Conservation (phyloP, 2,888 invertebrate genomes). For the Agrochola litura region DNA sequence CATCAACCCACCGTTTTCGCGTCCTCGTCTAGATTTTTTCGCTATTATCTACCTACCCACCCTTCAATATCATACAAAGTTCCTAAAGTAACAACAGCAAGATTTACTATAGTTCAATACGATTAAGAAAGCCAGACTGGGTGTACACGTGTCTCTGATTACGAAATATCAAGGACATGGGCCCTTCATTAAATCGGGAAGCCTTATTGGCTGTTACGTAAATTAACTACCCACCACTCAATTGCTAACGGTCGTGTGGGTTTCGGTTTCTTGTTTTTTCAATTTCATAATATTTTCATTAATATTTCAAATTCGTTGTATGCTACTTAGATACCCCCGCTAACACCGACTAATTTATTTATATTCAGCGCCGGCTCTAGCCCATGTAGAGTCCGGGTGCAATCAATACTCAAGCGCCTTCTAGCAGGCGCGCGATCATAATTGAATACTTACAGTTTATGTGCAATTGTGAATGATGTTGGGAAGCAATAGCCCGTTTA, state of each 20-base stretch:
- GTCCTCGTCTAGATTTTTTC: not conserved
- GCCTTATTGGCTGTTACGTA: slow-evolving; percentile 72
- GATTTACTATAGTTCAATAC: slow-evolving; percentile 21
- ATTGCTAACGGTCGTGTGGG: not conserved
- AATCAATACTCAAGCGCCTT: too few species aligned
- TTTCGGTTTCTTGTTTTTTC: slow-evolving; percentile 6
- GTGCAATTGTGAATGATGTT: too few species aligned
- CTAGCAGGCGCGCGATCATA: too few species aligned
- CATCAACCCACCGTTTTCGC: not conserved
- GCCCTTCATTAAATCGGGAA: slow-evolving; percentile 73
- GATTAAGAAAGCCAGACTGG: slow-evolving; percentile 44
- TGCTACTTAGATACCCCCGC: not conserved
- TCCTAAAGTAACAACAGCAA: slow-evolving; percentile 11
- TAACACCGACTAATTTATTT: not conserved
- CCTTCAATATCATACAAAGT: slow-evolving; percentile 5
- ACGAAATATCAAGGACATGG: slow-evolving; percentile 78
- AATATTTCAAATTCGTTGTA: not conserved
- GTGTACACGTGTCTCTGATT: slow-evolving; percentile 66
- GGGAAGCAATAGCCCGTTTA: too few species aligned
- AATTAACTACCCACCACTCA: slow-evolving; percentile 43
- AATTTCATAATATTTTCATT: not conserved
- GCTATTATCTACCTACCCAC: not conserved
- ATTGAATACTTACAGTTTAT: too few species aligned
- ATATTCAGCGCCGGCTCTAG: not conserved
- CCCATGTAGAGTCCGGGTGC: too few species aligned